These are phyloP conservation scores for Lagorchestes hirsutus DNA, from an alignment of 2,797 vertebrate genomes.

Conservation along the genomic window DNA sequence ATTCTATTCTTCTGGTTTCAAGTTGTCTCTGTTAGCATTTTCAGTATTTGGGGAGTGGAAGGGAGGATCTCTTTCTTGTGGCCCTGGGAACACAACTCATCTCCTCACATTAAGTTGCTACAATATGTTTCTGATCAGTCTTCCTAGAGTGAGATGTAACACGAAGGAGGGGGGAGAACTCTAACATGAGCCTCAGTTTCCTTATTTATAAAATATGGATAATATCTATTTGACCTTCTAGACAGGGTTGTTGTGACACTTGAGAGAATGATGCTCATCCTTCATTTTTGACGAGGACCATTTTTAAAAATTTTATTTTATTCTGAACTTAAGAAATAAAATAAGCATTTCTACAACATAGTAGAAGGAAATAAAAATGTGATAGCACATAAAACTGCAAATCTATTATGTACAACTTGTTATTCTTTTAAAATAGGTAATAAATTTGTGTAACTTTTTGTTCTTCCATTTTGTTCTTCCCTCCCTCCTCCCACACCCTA, in stretches of 20 bases:
- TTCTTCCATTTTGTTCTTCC: background rate
- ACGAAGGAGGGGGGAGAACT: background rate
- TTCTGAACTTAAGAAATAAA: background rate
- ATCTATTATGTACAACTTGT: background rate
- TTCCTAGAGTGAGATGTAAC: background rate
- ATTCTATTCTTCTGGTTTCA: background rate
- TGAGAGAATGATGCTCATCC: background rate
- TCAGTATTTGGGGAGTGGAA: background rate
- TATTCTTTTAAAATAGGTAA: background rate
- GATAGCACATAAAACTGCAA: background rate
- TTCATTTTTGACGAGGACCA: background rate
- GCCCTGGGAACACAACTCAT: background rate
- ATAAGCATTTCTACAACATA: background rate
- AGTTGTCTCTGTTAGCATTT: background rate
- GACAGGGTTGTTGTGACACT: background rate
- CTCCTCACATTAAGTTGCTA: background rate
- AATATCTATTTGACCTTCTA: background rate
- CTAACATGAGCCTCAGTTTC: background rate
- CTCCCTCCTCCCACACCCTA: background rate
- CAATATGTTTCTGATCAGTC: background rate
- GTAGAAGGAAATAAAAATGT: background rate
- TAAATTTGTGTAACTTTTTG: background rate
- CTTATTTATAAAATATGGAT: background rate
- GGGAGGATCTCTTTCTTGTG: background rate
- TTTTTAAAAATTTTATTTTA: background rate